A percentile compares a stretch with the other conserved stretches of the same genome.
Evolutionary conservation across 1,140 invertebrate species (phyloP).

Genomic region (Ylistrum balloti): DNA sequence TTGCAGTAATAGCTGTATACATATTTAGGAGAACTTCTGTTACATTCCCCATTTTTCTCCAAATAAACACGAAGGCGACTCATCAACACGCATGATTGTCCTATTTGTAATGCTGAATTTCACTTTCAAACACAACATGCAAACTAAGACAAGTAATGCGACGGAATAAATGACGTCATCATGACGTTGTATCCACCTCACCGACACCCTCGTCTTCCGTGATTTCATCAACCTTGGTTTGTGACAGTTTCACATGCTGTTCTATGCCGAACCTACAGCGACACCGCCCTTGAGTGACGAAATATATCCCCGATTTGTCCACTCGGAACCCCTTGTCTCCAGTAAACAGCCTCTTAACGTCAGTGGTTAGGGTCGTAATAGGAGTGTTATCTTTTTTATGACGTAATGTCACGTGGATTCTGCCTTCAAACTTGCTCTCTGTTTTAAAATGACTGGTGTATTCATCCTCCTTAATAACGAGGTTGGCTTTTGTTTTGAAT

Average conservation of each 20-base stretch:
- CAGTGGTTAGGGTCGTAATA: slow-evolving; percentile 75
- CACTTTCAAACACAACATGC: background rate
- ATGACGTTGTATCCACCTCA: slow-evolving; percentile 11
- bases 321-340: slow-evolving; percentile 75
- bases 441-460: slow-evolving; percentile 82
- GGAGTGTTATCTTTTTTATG: slow-evolving; percentile 79
- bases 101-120: background rate
- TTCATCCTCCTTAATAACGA: slow-evolving; percentile 83
- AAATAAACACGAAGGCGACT: background rate
- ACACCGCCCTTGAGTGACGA: slow-evolving; percentile 78
- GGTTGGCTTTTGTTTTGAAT: slow-evolving; percentile 82
- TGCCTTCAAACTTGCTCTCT: slow-evolving; percentile 81
- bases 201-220: slow-evolving; percentile 51
- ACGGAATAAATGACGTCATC: slow-evolving; percentile 1
- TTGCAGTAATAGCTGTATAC: background rate
- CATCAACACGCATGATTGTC: background rate
- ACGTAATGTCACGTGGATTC: slow-evolving; percentile 80
- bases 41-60: background rate
- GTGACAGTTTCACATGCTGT: slow-evolving; percentile 78
- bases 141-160: background rate
- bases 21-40: background rate
- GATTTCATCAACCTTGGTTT: slow-evolving; percentile 52
- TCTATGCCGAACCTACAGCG: slow-evolving; percentile 82
- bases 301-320: slow-evolving; percentile 74
- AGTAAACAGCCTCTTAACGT: slow-evolving; percentile 79